Evolutionary conservation across 2,797 vertebrate species (phyloP).

Genomic region (Phalloptychus januarius): DNA sequence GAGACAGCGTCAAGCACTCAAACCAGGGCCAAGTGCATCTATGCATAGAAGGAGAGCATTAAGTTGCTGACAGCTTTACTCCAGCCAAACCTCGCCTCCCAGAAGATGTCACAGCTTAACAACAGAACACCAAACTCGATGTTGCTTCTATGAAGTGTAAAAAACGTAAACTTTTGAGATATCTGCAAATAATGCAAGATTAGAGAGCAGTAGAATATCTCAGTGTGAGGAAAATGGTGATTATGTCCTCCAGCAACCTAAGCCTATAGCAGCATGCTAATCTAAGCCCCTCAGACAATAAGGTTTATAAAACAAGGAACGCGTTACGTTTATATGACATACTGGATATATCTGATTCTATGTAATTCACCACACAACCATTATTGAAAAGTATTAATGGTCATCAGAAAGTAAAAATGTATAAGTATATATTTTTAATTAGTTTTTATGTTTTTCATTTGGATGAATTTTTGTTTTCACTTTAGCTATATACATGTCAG

Average conservation of each 20-base stretch:
- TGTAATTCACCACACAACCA: background rate
- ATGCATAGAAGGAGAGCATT: background rate
- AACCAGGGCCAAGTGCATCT: background rate
- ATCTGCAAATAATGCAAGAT: background rate
- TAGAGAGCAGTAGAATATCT: background rate
- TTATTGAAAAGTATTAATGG: background rate
- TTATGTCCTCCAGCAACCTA: background rate
- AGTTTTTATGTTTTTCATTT: background rate
- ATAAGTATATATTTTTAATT: background rate
- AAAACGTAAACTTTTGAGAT: background rate
- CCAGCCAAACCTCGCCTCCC: background rate
- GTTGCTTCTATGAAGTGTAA: background rate
- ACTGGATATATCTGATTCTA: too few relatives aligned
- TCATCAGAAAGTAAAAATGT: background rate
- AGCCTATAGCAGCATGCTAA: background rate
- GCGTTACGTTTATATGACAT: too few relatives aligned
- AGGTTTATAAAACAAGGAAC: background rate
- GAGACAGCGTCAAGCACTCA: background rate
- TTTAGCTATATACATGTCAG: background rate
- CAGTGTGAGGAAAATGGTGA: background rate
- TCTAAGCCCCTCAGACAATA: background rate
- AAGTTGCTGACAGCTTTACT: background rate
- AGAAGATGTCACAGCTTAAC: background rate
- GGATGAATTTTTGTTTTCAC: background rate
- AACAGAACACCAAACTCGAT: background rate